Conservation (phyloP, 2,797 vertebrate species). For the Clamator glandarius region DNA sequence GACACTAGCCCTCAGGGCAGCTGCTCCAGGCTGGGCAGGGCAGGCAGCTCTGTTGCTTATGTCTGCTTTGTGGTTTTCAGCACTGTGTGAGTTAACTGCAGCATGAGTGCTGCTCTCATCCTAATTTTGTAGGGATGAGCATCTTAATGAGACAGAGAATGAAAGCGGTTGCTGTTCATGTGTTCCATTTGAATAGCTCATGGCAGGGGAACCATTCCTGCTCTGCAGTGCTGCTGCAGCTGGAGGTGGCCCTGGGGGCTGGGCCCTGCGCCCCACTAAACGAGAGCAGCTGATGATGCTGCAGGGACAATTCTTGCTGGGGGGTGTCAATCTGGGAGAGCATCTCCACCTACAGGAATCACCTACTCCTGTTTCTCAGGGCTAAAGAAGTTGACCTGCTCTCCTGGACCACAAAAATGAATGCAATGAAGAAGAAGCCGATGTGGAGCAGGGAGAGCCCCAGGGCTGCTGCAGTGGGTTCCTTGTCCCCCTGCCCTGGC, state of each 20-base stretch:
- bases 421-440: not conserved
- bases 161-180: not conserved
- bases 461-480: not conserved
- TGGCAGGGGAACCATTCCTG: not conserved
- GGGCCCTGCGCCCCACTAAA: not conserved
- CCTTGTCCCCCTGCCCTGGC: not conserved
- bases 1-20: not conserved
- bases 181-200: not conserved
- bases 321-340: not conserved
- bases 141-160: conserved; percentile 32
- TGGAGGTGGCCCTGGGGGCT: not conserved
- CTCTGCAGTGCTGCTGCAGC: not conserved
- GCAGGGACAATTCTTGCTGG: not conserved
- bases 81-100: not conserved
- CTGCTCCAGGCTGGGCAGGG: not conserved
- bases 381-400: not conserved
- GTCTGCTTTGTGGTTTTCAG: not conserved
- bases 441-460: not conserved
- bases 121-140: not conserved
- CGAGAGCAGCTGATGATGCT: not conserved
- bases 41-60: not conserved
- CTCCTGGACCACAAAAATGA: not conserved
- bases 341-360: not conserved
- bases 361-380: not conserved
- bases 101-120: not conserved